Conservation (phyloP, 1,140 invertebrate genomes). For the Lasioglossum baleicum region DNA sequence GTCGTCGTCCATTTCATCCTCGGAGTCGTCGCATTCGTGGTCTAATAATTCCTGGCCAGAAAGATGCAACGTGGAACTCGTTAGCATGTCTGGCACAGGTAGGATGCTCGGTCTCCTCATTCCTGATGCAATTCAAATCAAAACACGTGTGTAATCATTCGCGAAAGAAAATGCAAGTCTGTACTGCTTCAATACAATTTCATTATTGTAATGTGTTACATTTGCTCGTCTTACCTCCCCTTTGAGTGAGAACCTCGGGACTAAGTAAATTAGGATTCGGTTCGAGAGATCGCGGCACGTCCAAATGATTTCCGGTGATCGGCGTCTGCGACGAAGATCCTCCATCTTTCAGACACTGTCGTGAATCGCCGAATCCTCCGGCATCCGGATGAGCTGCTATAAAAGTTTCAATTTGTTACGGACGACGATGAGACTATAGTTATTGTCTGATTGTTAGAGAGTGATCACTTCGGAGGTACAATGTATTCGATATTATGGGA, state of each 20-base stretch:
- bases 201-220: no score
- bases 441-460: not conserved
- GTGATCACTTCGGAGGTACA: not conserved
- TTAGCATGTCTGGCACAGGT: conserved; percentile 93
- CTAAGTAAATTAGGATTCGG: conserved; percentile 91
- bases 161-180: no score
- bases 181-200: no score
- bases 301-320: conserved; percentile 88
- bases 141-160: not conserved
- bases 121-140: conserved; percentile 74
- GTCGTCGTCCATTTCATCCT: conserved; percentile 93
- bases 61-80: conserved; percentile 87
- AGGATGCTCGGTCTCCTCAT: conserved; percentile 91
- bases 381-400: conserved; percentile 79
- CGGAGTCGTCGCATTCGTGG: conserved; percentile 89
- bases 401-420: conserved; percentile 48
- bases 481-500: not conserved
- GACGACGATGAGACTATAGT: not conserved
- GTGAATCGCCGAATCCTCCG: conserved; percentile 81
- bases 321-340: conserved; percentile 83
- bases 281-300: conserved; percentile 85
- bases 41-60: conserved; percentile 86
- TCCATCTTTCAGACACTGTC: conserved; percentile 83
- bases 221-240: conserved; percentile 82
- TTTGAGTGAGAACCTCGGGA: conserved; percentile 87